Base-by-base conservation (phyloP, 2,113 vertebrate species). In the Pluvialis apricaria region DNA sequence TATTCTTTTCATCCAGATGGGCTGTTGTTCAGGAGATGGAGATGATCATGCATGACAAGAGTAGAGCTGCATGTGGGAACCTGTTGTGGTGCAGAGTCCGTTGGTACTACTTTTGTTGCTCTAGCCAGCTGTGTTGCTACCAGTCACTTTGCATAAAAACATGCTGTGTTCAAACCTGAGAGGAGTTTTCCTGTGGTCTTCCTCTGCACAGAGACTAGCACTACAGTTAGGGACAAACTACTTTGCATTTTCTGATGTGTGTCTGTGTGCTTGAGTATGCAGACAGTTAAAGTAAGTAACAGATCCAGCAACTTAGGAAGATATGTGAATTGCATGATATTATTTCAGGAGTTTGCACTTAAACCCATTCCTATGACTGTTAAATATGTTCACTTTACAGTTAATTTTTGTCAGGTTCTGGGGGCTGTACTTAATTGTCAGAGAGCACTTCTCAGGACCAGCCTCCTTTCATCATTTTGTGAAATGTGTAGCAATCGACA, bases 301-400 rank as follows among this genome's bases (percentile, higher is more conserved):
- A 80, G 49, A 70, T 73, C 58, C 62, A 92, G 34, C 66, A 90
- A 4, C 4, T 73, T 61, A 11, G 54, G 71, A n/a, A 80, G 49
- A n/a, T 32, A 69, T 1, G 1, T 77, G 58, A 93, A 77, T 62
- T 86, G 26, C 24, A 62, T 47, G 6, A 22, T 32, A 66, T 32
- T 76, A 75, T 76, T 85, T 91, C 21, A 26, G 78, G 69, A 60
- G 26, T 84, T 89, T 94, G 13, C 47, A 44, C 61, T 85, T 72
- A 47, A 89, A 92, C 45, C 32, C 55, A 25, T 49, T 87, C 21
- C 15, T 91, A 47, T 78, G 34, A 31, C 26, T 72, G 20, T 61
- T 70, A 89, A 88, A 55, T 66, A 17, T 25, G 54, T 88, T 81
- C 34, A 47, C 32, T 88, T 82, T 31, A 72, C 38, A 14, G 42